These are phyloP conservation scores for Apogon hyalosoma DNA, from an alignment of 2,797 vertebrate species.

Conservation along the genomic window DNA sequence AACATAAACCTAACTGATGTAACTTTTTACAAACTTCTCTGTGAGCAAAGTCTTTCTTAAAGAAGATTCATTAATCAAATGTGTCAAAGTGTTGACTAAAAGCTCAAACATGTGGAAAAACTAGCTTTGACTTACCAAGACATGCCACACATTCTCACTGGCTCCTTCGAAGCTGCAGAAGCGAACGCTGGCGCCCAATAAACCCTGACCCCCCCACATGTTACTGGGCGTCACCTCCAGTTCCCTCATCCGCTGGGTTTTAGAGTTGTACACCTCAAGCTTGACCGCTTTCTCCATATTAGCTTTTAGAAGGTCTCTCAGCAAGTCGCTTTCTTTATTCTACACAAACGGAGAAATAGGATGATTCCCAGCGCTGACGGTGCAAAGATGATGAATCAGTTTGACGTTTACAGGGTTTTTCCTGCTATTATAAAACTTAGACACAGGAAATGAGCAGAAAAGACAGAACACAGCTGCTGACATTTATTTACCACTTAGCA, in stretches of 20 bases:
- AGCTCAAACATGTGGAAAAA: neutral
- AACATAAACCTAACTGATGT: too few relatives aligned
- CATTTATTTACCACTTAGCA: too few relatives aligned
- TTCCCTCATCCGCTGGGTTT: conserved; percentile 91
- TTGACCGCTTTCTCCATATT: conserved; percentile 94
- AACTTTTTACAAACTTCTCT: too few relatives aligned
- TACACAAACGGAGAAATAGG: conserved; percentile 57
- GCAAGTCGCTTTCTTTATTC: conserved; percentile 92
- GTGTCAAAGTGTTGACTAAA: too few relatives aligned
- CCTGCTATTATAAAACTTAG: too few relatives aligned
- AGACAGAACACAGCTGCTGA: too few relatives aligned
- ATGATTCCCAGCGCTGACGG: neutral
- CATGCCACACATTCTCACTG: conserved; percentile 94
- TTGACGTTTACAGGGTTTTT: neutral
- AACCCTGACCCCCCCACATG: conserved; percentile 97
- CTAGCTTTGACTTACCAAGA: conserved; percentile 86
- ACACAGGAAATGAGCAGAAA: too few relatives aligned
- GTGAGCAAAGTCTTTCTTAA: too few relatives aligned
- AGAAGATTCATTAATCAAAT: conserved; percentile 1
- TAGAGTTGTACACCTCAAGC: conserved; percentile 93
- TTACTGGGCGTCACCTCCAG: conserved; percentile 94
- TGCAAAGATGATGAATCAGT: rapidly evolving
- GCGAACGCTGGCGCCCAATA: conserved; percentile 93
- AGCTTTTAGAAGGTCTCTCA: conserved; percentile 94
- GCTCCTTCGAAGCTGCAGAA: conserved; percentile 97